These are phyloP conservation scores for Cydia amplana DNA, from an alignment of 1,140 invertebrate genomes.

Conservation along the genomic window DNA sequence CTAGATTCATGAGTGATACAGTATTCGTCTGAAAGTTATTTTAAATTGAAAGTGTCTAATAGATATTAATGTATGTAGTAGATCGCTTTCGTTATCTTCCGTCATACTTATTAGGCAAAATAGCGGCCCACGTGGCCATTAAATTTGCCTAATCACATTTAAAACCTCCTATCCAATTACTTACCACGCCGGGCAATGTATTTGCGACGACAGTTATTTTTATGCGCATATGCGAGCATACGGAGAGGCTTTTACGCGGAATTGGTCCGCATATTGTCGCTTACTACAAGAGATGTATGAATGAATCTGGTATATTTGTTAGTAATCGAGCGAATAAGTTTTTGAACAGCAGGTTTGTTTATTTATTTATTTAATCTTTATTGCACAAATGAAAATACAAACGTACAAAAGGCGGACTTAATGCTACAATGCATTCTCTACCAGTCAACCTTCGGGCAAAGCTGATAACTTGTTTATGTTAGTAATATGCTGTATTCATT, in stretches of 20 bases:
- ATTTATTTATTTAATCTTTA: too few relatives aligned
- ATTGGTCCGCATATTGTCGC: conserved; percentile 60
- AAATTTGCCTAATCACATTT: conserved; percentile 25
- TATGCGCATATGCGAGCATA: conserved; percentile 46
- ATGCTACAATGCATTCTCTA: too few relatives aligned
- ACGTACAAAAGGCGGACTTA: too few relatives aligned
- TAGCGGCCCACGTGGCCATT: background rate
- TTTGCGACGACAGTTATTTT: conserved; percentile 34
- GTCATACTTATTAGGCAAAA: too few relatives aligned
- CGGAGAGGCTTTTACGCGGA: conserved; percentile 49
- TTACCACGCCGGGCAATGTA: conserved; percentile 16
- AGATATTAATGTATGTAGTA: too few relatives aligned
- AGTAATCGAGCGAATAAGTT: background rate
- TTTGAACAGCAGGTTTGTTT: background rate
- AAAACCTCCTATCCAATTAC: conserved; percentile 21
- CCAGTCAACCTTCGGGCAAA: too few relatives aligned
- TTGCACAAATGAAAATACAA: too few relatives aligned
- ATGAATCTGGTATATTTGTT: background rate
- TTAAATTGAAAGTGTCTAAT: too few relatives aligned
- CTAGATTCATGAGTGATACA: too few relatives aligned
- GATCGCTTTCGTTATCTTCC: too few relatives aligned
- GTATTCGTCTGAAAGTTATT: too few relatives aligned
- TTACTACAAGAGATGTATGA: conserved; percentile 30
- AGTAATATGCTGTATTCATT: background rate
- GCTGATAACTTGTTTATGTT: background rate